A percentile compares a stretch with the other conserved stretches of the same genome.
These are phyloP conservation scores for Pseudachorutes palmiensis DNA, from an alignment of 1,140 invertebrate genomes.

Conservation along the genomic window DNA sequence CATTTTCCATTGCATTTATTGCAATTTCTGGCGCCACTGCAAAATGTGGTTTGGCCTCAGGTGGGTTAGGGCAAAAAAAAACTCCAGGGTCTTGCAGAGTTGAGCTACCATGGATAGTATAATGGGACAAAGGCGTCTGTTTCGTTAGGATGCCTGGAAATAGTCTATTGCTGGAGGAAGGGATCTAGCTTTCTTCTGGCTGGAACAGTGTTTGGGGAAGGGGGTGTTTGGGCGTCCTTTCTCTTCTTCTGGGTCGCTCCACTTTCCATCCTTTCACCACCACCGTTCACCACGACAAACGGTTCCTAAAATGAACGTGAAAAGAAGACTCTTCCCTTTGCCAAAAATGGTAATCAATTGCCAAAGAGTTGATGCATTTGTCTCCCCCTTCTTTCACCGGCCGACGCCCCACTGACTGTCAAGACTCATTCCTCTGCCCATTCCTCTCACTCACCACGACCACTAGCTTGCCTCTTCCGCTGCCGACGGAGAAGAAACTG, in stretches of 20 bases:
- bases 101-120: too few relatives aligned
- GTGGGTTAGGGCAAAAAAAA: too few relatives aligned
- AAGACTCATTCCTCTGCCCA: conserved; percentile 13
- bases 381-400: not conserved
- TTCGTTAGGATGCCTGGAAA: not conserved
- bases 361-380: conserved; percentile 31
- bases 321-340: conserved; percentile 28
- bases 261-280: not conserved
- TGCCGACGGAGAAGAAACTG: too few relatives aligned
- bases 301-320: conserved; percentile 14
- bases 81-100: too few relatives aligned
- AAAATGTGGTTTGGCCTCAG: too few relatives aligned
- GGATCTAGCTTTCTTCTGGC: not conserved
- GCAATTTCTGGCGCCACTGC: too few relatives aligned
- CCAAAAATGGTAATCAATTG: conserved; percentile 38
- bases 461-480: not conserved
- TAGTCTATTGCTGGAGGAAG: not conserved
- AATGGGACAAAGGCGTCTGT: not conserved
- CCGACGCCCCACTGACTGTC: conserved; percentile 23
- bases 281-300: not conserved
- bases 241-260: too few relatives aligned
- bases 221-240: not conserved
- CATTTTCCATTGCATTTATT: too few relatives aligned
- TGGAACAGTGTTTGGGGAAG: not conserved
- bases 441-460: conserved; percentile 14